phyloP scores from a whole-genome alignment of 2,797 vertebrate genomes.

The Mareca strepera region DNA sequence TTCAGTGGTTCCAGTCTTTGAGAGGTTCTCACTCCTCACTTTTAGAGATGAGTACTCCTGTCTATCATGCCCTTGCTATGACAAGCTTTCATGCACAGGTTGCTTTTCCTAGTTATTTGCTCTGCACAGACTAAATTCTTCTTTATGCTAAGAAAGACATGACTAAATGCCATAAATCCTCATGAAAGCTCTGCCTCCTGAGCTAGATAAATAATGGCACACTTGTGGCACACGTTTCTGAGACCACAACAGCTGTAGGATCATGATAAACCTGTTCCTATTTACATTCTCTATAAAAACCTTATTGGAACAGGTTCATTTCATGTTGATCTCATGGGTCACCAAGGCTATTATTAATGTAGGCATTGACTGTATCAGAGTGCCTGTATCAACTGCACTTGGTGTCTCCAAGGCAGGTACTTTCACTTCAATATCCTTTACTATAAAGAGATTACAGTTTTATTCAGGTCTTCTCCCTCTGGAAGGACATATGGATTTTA shows the following conservation, averaged over 20 bases:
- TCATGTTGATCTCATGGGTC: neutral
- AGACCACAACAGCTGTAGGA: neutral
- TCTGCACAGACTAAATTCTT: neutral
- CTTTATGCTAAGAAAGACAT: neutral
- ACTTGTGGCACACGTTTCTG: neutral
- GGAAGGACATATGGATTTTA: neutral
- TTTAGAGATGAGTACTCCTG: neutral
- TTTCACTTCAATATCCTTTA: neutral
- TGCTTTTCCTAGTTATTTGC: neutral
- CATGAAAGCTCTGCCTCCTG: neutral
- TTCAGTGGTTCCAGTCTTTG: neutral
- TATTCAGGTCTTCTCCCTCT: neutral
- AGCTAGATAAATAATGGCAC: neutral
- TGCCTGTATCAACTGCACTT: neutral
- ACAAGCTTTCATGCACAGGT: neutral
- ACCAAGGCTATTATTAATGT: neutral
- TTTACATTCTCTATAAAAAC: neutral
- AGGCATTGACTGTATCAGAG: neutral
- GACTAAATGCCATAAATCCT: neutral
- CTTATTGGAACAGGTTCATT: neutral
- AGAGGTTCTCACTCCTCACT: neutral
- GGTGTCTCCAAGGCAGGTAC: neutral
- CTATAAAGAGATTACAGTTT: neutral
- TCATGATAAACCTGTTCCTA: neutral
- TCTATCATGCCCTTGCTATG: neutral